Evolutionary conservation across 2,113 vertebrate genomes (phyloP).

Genomic region (Marcusenius ussheri): DNA sequence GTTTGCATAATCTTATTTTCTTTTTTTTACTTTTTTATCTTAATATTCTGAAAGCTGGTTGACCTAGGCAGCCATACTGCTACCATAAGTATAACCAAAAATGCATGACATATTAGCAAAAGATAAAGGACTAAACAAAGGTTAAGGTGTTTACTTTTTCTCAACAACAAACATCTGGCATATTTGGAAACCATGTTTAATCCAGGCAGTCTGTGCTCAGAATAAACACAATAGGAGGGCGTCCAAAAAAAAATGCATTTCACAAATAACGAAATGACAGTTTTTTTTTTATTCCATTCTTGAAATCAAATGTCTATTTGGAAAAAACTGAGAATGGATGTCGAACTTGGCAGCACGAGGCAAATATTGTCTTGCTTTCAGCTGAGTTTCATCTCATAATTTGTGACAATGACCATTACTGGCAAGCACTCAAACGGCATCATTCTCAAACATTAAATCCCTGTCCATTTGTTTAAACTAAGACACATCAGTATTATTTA

Average conservation of each 20-base stretch:
- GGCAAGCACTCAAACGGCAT: neutral
- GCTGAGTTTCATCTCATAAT: neutral
- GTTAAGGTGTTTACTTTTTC: neutral
- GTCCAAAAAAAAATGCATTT: neutral
- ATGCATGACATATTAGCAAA: neutral
- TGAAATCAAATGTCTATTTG: neutral
- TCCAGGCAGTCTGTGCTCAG: neutral
- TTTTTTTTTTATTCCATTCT: neutral
- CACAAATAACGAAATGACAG: neutral
- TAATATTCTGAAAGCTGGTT: neutral
- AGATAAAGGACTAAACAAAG: neutral
- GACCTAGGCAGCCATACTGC: neutral
- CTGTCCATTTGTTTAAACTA: neutral
- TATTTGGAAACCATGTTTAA: neutral
- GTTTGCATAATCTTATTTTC: neutral
- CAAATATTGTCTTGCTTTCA: slow-evolving; percentile 1
- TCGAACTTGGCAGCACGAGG: neutral
- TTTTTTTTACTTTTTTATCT: neutral
- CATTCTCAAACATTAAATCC: neutral
- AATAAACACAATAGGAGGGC: neutral
- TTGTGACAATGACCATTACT: neutral
- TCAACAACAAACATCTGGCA: neutral
- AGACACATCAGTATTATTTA: neutral
- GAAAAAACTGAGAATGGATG: neutral
- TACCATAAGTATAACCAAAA: neutral